Base-by-base conservation (phyloP, 2,797 vertebrate species). In the Rhinatrema bivittatum region DNA sequence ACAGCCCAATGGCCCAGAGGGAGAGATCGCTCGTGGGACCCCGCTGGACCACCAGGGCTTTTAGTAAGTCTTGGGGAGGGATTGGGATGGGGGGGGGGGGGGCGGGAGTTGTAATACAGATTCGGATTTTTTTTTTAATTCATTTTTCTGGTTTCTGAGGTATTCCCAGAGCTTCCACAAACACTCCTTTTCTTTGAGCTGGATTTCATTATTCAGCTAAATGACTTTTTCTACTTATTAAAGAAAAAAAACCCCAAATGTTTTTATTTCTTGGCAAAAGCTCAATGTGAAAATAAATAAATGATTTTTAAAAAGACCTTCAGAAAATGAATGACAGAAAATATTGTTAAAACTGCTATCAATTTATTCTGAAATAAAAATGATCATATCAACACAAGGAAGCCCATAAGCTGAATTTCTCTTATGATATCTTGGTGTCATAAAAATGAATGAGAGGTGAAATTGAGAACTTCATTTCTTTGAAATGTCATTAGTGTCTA, bases 351-450 rank as follows among this genome's bases (percentile, higher is more conserved):
- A 68, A 65, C 59, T 54, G 36, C 25, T 27, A 67, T 68, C 74
- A 41, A 56, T 50, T 59, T 68, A 71, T 65, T 75, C 53, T 48
- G 34, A 8, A 66, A 63, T 59, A 67, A 68, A 34, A 51, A 62
- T 56, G 74, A 66, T 66, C 60, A 63, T 62, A 62, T 36, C 53
- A 70, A 72, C 36, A 41, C 59, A 72, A 56, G 76, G 54, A 76
- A 73, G 68, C 65, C 39, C 68, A 58, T 57, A 68, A 66, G 68
- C 39, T 57, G 70, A 75, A 62, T 73, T 76, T 60, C 70, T 62
- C 59, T 50, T 50, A 50, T 50, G 39, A 50, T 38, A 50, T 50
- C 39, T 24, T 38, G 46, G 7, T 54, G 56, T 50, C 18, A 7
- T 78, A 78, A 76, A 77, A 74, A 68, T 53, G 18, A 74, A 60